Conservation (phyloP, 2,113 vertebrate species). For the Fukomys damarensis region DNA sequence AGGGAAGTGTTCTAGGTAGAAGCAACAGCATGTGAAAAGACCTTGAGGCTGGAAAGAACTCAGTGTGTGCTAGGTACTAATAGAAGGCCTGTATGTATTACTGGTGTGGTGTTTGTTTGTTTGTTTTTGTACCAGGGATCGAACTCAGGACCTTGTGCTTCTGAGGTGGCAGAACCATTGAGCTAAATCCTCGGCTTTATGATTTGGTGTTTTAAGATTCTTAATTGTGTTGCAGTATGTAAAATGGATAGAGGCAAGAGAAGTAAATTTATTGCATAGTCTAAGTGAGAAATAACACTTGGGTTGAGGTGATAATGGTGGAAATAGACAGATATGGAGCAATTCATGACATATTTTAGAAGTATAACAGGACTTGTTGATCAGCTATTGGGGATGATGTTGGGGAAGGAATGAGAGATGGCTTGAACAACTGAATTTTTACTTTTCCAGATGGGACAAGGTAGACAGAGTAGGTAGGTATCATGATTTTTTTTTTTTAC, state of each 20-base stretch:
- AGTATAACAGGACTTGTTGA: not conserved
- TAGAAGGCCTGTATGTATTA: not conserved
- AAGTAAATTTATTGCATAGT: constrained; percentile 34
- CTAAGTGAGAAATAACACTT: not conserved
- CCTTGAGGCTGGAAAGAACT: constrained; percentile 5
- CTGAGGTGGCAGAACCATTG: too few relatives aligned
- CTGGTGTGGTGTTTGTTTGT: not conserved
- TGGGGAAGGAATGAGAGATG: not conserved
- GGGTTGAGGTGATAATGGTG: not conserved
- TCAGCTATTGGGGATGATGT: not conserved
- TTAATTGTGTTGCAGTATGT: not conserved
- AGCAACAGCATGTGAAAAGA: not conserved
- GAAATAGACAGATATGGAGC: not conserved
- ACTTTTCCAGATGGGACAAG: not conserved
- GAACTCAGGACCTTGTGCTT: too few relatives aligned
- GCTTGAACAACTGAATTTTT: constrained; percentile 29
- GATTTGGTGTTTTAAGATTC: constrained; percentile 22
- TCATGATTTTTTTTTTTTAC: not conserved
- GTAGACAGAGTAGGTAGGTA: not conserved
- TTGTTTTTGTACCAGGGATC: too few relatives aligned
- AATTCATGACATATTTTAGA: constrained; percentile 36
- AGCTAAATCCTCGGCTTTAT: not conserved
- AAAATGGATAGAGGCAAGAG: constrained; percentile 2
- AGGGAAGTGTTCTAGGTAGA: not conserved
- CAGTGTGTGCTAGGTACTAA: not conserved